phyloP scores from a whole-genome alignment of 1,140 invertebrate species.

The Rhynchophorus ferrugineus region DNA sequence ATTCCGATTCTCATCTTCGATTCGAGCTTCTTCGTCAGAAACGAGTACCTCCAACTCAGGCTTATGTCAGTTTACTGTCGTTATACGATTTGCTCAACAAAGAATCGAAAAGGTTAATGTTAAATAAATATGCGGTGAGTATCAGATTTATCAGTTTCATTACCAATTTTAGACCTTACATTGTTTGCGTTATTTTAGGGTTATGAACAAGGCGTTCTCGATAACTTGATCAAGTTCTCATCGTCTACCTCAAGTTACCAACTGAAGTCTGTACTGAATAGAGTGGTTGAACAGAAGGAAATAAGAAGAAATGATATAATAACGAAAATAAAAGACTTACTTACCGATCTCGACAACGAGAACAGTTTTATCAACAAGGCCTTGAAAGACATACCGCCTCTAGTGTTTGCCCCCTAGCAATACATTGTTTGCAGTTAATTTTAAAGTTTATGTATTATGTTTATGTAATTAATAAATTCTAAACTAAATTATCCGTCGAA shows the following conservation, averaged over 20 bases:
- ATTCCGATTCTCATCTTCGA: slow-evolving; percentile 25
- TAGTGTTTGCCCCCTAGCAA: slow-evolving; percentile 24
- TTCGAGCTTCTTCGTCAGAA: slow-evolving; percentile 28
- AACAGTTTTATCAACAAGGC: slow-evolving; percentile 45
- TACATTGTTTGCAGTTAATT: no score
- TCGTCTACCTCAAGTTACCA: slow-evolving; percentile 44
- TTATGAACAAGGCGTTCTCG: slow-evolving; percentile 44
- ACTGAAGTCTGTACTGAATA: slow-evolving; percentile 42
- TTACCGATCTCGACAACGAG: slow-evolving; percentile 43
- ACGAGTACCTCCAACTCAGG: slow-evolving; percentile 34
- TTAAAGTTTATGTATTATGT: no score
- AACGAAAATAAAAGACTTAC: slow-evolving; percentile 45
- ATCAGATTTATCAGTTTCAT: not conserved
- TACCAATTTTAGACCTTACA: slow-evolving; percentile 10
- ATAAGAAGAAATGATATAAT: slow-evolving; percentile 45
- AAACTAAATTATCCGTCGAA: no score
- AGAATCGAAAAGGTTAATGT: slow-evolving; percentile 47
- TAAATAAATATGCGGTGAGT: slow-evolving; percentile 46
- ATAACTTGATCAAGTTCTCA: slow-evolving; percentile 42
- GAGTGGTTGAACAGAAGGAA: slow-evolving; percentile 46
- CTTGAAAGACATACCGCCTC: slow-evolving; percentile 41
- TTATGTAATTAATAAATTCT: no score
- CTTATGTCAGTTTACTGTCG: slow-evolving; percentile 43
- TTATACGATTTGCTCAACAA: slow-evolving; percentile 50
- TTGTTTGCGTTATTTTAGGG: slow-evolving; percentile 47